phyloP scores from a whole-genome alignment of 2,113 vertebrate genomes.

The Nicator chloris region DNA sequence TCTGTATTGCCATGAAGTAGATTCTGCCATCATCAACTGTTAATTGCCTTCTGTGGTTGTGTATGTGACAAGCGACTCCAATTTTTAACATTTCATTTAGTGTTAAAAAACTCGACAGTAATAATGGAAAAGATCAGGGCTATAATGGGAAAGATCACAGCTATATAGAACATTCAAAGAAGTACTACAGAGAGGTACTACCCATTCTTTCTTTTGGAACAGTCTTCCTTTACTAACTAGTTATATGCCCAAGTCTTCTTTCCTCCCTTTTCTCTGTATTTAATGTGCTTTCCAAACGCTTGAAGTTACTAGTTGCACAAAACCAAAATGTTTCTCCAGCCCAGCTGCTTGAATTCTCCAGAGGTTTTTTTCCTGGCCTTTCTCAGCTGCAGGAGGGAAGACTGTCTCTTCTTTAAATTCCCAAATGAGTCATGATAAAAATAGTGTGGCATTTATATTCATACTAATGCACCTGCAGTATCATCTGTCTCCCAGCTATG shows the following conservation, averaged over 20 bases:
- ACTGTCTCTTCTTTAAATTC: slow-evolving; percentile 28
- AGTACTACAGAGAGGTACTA: not conserved
- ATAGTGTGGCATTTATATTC: slow-evolving; percentile 22
- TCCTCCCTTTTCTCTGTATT: not conserved
- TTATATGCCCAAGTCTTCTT: not conserved
- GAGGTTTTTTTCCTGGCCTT: not conserved
- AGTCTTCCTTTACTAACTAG: not conserved
- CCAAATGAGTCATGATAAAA: slow-evolving; percentile 40
- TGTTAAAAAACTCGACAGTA: not conserved
- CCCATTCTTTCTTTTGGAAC: not conserved
- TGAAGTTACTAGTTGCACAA: not conserved
- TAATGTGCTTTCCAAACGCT: not conserved
- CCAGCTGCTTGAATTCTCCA: slow-evolving; percentile 24
- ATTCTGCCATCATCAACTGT: not conserved
- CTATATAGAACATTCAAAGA: not conserved
- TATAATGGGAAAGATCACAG: not conserved
- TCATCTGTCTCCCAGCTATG: slow-evolving; percentile 21
- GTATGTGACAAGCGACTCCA: not conserved
- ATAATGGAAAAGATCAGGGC: not conserved
- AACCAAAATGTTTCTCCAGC: slow-evolving; percentile 6
- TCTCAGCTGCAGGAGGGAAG: slow-evolving; percentile 19
- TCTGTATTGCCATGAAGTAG: not conserved
- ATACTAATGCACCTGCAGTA: slow-evolving; percentile 17
- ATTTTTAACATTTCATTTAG: not conserved
- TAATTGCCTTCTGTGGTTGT: not conserved